Conservation (phyloP, 2,888 invertebrate genomes). For the Griposia aprilina region DNA sequence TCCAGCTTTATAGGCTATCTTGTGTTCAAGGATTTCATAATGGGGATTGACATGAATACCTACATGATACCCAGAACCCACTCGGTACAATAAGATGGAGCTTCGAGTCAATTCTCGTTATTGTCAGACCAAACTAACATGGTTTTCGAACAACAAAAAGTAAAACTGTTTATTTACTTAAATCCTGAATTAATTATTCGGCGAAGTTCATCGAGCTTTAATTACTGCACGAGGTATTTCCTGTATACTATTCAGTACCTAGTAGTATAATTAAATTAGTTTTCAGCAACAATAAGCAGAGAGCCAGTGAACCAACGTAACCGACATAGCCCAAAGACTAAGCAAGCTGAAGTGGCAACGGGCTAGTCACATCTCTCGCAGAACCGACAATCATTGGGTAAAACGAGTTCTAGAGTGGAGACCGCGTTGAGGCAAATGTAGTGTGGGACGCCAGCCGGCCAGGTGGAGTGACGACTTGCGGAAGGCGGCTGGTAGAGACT, state of each 20-base stretch:
- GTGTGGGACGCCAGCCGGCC: no score
- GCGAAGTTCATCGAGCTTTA: neutral
- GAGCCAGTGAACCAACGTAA: no score
- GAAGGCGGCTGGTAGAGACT: no score
- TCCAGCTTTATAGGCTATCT: conserved; percentile 24
- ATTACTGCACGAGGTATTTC: conserved; percentile 7
- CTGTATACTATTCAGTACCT: neutral
- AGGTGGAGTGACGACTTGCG: no score
- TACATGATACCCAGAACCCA: conserved; percentile 9
- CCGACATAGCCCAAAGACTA: no score
- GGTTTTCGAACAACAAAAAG: neutral
- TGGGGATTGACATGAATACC: conserved; percentile 8
- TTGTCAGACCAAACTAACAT: conserved; percentile 8
- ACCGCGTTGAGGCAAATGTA: no score
- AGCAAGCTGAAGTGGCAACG: no score
- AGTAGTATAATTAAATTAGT: conserved; percentile 6
- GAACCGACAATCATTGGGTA: no score
- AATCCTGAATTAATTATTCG: conserved; percentile 2
- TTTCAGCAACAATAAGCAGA: neutral
- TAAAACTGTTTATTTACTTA: conserved; percentile 4
- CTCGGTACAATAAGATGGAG: conserved; percentile 35
- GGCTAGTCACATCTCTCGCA: no score
- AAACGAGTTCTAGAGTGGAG: no score
- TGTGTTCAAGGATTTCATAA: conserved; percentile 35
- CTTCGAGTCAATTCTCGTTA: conserved; percentile 14